Conservation (phyloP, 2,797 vertebrate genomes). For the Orientallactaga sibirica region DNA sequence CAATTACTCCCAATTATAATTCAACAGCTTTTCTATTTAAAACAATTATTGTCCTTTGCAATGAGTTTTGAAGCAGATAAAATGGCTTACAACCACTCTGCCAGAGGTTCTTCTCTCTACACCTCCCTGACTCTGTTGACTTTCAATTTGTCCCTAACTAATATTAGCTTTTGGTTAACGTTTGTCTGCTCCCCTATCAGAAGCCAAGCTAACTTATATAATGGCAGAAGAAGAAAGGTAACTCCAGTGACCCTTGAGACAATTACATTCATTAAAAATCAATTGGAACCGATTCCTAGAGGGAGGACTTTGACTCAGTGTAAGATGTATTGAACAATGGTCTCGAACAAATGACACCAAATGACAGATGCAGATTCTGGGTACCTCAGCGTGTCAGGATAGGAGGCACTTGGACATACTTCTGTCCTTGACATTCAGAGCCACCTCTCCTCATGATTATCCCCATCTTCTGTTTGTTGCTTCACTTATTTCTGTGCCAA, state of each 20-base stretch:
- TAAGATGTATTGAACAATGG: not conserved
- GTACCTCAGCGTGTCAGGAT: not conserved
- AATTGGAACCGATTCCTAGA: slow-evolving; percentile 70
- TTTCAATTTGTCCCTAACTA: slow-evolving; percentile 69
- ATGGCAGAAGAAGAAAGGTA: not conserved
- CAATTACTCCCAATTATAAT: slow-evolving; percentile 89
- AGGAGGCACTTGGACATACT: not conserved
- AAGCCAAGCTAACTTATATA: not conserved
- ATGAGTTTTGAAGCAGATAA: slow-evolving; percentile 85
- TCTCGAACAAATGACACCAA: not conserved
- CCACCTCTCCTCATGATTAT: not conserved
- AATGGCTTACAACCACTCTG: slow-evolving; percentile 80
- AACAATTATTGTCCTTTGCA: slow-evolving; percentile 87
- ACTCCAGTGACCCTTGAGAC: slow-evolving; percentile 61
- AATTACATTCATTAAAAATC: slow-evolving; percentile 83
- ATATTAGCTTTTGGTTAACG: slow-evolving; percentile 76
- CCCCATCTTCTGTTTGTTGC: not conserved
- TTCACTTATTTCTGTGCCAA: not conserved
- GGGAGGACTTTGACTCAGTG: slow-evolving; percentile 26
- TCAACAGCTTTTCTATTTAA: slow-evolving; percentile 87
- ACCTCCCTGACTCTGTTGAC: slow-evolving; percentile 1
- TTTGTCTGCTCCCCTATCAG: not conserved
- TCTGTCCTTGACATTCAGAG: not conserved
- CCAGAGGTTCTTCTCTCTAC: slow-evolving; percentile 10
- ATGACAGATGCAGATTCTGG: not conserved